phyloP scores from a whole-genome alignment of 2,113 vertebrate species.

The Alethe castanea region DNA sequence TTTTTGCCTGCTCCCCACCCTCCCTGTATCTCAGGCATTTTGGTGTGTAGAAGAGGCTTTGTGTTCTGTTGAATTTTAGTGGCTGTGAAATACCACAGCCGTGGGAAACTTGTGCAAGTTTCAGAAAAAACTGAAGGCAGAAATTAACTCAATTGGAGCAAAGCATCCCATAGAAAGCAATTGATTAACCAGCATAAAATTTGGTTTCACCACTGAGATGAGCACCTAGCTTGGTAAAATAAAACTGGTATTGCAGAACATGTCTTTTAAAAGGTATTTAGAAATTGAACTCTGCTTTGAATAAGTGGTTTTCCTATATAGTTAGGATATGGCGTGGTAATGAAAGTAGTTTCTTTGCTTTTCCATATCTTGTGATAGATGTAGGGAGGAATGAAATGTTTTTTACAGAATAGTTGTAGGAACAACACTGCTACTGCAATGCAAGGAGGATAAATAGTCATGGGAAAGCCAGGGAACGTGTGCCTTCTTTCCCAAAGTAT shows the following conservation, averaged over 20 bases:
- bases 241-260: not conserved
- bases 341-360: not conserved
- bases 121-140: not conserved
- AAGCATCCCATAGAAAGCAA: not conserved
- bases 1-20: not conserved
- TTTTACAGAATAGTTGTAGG: not conserved
- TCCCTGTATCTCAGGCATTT: not conserved
- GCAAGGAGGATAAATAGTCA: not conserved
- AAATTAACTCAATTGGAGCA: not conserved
- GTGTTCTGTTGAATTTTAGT: not conserved
- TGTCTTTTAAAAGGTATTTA: not conserved
- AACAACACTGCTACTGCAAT: not conserved
- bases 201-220: not conserved
- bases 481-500: not conserved
- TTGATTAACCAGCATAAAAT: not conserved
- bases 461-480: not conserved
- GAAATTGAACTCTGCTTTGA: not conserved
- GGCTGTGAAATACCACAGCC: not conserved
- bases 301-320: not conserved
- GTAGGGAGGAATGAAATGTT: not conserved
- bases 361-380: accelerated
- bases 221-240: not conserved
- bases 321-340: not conserved
- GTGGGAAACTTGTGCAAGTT: not conserved
- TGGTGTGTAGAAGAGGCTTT: not conserved